Evolutionary conservation across 2,113 vertebrate species (phyloP), one percentile per base, ranked within the genome.

Genomic region (Periophthalmodon schlosseri): DNA sequence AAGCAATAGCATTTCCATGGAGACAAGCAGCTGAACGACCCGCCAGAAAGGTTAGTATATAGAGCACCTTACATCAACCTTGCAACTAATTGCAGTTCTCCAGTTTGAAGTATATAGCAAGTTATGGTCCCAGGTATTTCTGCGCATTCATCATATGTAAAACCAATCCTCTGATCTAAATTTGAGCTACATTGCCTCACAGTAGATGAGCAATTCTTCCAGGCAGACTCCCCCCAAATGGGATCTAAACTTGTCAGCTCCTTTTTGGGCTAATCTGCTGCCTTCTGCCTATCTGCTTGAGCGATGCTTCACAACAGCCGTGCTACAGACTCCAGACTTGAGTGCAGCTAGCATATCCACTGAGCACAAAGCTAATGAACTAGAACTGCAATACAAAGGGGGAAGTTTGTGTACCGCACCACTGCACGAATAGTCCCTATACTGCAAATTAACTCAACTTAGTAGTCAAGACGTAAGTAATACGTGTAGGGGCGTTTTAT

Each of bases 241-340:
- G 44, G 66, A 68, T 72, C 63, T 63, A 13, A 79, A 71, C 44
- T 77, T 39, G 64, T 72, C 74, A 69, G 75, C 60, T 81, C 33
- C 66, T 77, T 71, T 28, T 79, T 72, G 74, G 71, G 76, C 14
- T 77, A 82, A 81, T 81, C 82, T 74, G 80, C 69, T 66, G 64
- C 34, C 44, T 2, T 57, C 58, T 73, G 70, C 72, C 69, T 67
- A 78, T 84, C 76, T 75, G 73, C 63, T 67, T n/a, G 50, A 79
- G 73, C 73, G 65, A 75, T 70, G 75, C 73, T 80, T 77, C 67
- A 78, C 77, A 78, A 68, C 63, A 69, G 72, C 77, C 36, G 52
- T 74, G 57, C 61, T 68, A 69, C 73, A 79, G 23, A 24, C 23
- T 12, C 57, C 65, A 69, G 67, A 68, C 72, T 58, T 60, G 54